Evolutionary conservation across 2,797 vertebrate species (phyloP).

Genomic region (Amphiprion clarkii): DNA sequence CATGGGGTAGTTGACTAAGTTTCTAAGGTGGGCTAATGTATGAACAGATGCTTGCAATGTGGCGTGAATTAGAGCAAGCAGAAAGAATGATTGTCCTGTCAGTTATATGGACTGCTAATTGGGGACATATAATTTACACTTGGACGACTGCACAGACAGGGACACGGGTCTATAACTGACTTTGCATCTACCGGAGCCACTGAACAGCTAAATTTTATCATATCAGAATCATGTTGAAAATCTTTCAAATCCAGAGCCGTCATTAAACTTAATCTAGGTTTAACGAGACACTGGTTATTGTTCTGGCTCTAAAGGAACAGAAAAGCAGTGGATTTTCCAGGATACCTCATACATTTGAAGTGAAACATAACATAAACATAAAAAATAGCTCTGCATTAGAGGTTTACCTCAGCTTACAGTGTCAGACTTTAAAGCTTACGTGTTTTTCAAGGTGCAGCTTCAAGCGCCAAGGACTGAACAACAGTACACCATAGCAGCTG

Average conservation of each 20-base stretch:
- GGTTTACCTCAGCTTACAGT: not conserved
- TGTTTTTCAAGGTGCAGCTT: conserved; percentile 9
- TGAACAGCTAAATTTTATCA: not conserved
- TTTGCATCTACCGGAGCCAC: too few relatives aligned
- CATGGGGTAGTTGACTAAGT: not conserved
- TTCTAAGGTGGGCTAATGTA: too few relatives aligned
- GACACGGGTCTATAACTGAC: not conserved
- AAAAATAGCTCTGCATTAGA: not conserved
- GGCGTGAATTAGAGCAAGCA: too few relatives aligned
- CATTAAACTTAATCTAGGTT: too few relatives aligned
- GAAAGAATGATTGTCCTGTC: too few relatives aligned
- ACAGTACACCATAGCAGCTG: not conserved
- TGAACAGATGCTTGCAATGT: too few relatives aligned
- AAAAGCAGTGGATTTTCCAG: not conserved
- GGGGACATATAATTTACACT: not conserved
- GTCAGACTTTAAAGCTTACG: not conserved
- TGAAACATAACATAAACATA: not conserved
- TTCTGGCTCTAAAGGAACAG: not conserved
- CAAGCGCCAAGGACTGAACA: not conserved
- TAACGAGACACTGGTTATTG: not conserved
- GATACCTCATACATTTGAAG: not conserved
- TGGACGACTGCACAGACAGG: not conserved
- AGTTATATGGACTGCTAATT: not conserved
- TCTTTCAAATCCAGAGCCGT: not conserved
- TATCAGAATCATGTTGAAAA: too few relatives aligned